Percentiles rank a stretch among this genome's conserved stretches.
phyloP scores from a whole-genome alignment of 2,113 vertebrate species.

The Tenebrosternarchus preto region DNA sequence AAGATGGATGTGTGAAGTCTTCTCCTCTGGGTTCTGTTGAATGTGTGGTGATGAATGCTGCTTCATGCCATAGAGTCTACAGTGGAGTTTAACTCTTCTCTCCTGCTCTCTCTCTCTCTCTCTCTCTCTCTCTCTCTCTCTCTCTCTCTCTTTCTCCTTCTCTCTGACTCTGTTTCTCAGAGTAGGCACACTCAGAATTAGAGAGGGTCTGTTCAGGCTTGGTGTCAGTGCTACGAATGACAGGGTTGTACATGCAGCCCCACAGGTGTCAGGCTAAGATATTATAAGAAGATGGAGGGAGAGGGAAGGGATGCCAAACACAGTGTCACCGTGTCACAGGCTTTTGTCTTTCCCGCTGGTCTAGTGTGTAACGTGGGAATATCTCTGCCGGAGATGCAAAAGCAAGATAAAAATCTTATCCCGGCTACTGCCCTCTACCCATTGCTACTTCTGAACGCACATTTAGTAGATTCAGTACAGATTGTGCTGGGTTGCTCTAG shows the following conservation, averaged over 20 bases:
- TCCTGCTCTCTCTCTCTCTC: not conserved
- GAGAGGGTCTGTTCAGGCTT: slow-evolving; percentile 21
- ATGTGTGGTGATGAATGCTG: slow-evolving; percentile 41
- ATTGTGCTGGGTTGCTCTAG: slow-evolving; percentile 30
- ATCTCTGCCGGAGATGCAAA: slow-evolving; percentile 23
- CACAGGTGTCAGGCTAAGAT: slow-evolving; percentile 41
- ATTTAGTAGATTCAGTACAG: slow-evolving; percentile 41
- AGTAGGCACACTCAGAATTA: slow-evolving; percentile 43
- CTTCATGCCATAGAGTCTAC: slow-evolving; percentile 36
- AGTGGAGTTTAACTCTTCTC: slow-evolving; percentile 13
- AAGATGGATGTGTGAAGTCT: slow-evolving; percentile 45
- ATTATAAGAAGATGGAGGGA: slow-evolving; percentile 5
- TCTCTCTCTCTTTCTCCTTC: not conserved
- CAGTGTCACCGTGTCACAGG: slow-evolving; percentile 18
- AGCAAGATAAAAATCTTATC: not conserved
- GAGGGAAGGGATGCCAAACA: slow-evolving; percentile 1
- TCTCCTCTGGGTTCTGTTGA: slow-evolving; percentile 26
- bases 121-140: not conserved
- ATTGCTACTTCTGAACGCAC: slow-evolving; percentile 10
- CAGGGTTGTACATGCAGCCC: slow-evolving; percentile 34
- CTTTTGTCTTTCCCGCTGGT: slow-evolving; percentile 27
- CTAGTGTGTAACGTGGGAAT: slow-evolving; percentile 22
- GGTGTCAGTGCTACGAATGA: slow-evolving; percentile 46
- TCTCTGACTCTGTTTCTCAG: slow-evolving; percentile 20
- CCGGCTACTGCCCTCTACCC: not conserved